These are phyloP conservation scores for Limonius californicus DNA, from an alignment of 1,140 invertebrate genomes.

Conservation along the genomic window DNA sequence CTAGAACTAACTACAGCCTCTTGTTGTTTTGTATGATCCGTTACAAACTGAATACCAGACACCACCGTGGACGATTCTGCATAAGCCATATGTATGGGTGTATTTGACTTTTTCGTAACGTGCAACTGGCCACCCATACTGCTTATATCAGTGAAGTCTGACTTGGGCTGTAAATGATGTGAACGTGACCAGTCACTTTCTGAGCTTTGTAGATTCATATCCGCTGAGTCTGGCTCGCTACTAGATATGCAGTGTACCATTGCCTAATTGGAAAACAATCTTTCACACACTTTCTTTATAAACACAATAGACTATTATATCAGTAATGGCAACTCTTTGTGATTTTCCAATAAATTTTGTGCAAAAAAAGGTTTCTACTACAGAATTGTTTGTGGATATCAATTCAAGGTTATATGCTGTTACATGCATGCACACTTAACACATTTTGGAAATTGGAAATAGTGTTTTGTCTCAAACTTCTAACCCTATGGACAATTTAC, in stretches of 20 bases:
- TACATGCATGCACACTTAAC: too few species aligned
- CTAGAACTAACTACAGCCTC: constrained; percentile 41
- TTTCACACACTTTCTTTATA: background rate
- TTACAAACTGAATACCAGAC: constrained; percentile 36
- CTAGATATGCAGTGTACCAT: constrained; percentile 84
- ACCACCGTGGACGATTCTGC: constrained; percentile 43
- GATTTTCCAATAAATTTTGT: too few species aligned
- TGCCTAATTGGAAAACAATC: constrained; percentile 54
- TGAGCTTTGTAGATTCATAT: constrained; percentile 41
- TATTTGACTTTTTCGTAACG: constrained; percentile 33
- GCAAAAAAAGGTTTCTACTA: too few species aligned
- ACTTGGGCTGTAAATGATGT: constrained; percentile 14
- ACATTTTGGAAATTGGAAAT: too few species aligned
- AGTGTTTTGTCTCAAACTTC: too few species aligned
- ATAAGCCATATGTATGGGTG: constrained; percentile 39
- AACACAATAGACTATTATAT: too few species aligned
- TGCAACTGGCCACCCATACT: constrained; percentile 27
- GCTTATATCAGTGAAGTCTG: constrained; percentile 31
- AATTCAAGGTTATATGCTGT: too few species aligned
- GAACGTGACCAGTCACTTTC: constrained; percentile 35
- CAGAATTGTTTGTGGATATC: too few species aligned
- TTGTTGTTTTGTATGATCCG: constrained; percentile 37
- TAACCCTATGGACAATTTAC: too few species aligned
- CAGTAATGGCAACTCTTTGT: too few species aligned
- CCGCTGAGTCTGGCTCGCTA: constrained; percentile 71